phyloP scores from a whole-genome alignment of 2,888 invertebrate genomes.

The Temnothorax rugatulus region DNA sequence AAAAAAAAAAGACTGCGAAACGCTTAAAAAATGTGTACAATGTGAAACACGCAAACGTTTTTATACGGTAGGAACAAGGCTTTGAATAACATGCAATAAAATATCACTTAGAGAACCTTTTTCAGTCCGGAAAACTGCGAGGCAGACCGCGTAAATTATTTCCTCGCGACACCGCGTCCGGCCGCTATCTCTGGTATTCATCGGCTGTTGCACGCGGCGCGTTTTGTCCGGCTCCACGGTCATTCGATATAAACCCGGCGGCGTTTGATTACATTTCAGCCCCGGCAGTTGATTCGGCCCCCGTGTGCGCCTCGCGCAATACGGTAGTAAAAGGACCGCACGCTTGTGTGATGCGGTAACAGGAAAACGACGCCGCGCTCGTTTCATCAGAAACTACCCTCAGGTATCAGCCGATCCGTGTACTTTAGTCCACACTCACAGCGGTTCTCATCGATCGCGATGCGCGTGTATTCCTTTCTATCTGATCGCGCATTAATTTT shows the following conservation, averaged over 20 bases:
- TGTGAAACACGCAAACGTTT: neutral
- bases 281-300: constrained; percentile 48
- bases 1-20: neutral
- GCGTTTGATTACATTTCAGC: constrained; percentile 62
- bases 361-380: constrained; percentile 51
- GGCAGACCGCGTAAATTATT: neutral
- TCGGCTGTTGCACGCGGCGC: constrained; percentile 14
- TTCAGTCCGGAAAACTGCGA: neutral
- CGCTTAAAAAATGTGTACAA: neutral
- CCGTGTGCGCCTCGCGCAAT: constrained; percentile 25
- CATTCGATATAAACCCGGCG: constrained; percentile 47
- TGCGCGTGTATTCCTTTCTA: neutral
- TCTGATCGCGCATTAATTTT: neutral
- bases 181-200: constrained; percentile 26
- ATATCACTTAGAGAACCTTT: constrained; percentile 7
- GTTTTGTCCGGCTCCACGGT: constrained; percentile 9
- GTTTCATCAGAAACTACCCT: constrained; percentile 54
- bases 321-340: constrained; percentile 47
- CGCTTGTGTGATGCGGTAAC: constrained; percentile 41
- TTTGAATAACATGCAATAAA: neutral
- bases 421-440: constrained; percentile 29
- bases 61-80: neutral
- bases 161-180: neutral
- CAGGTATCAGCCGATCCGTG: constrained; percentile 45
- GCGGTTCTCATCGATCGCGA: constrained; percentile 28